Evolutionary conservation across 2,113 vertebrate species (phyloP), one percentile per base, ranked within the genome.

Genomic region (Misgurnus mizolepis): DNA sequence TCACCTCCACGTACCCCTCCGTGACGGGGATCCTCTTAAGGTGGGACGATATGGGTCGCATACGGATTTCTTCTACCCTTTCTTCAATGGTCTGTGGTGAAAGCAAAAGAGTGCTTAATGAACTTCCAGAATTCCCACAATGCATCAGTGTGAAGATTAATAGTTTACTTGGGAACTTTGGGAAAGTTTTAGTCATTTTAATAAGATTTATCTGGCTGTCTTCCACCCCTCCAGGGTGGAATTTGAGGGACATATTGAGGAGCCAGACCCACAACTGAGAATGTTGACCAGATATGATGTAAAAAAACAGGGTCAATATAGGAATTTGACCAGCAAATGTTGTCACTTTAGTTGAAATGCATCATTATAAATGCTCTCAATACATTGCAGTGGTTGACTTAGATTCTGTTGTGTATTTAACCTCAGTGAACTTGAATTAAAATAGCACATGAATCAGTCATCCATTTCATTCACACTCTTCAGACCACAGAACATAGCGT

Each of bases 1-100:
- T 98, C 80, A 99, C 94, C 88, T 99, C 97, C 89, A 98, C 91
- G 0, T 95, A 98, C 41, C 98, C 98, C 88, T 99, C 98, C 0
- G 94, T 97, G 86, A 98, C 92, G 0, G 97, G 97, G 10, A 94
- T 83, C 0, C 94, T 94, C 76, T 91, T 95, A 81, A 95, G 94
- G 62, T 94, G 95, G 45, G 95, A 94, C 3, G 96, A 95, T n/a
- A 97, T 94, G 55, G 96, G 90, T 0, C 96, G 91, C 87, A 99
- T 93, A 1, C 95, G 89, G 56, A 98, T 93, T 14, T 99, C 96
- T 81, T 99, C 96, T 86, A 99, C 96, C 78, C 95, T 95, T 83
- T 97, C 95, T 7, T 95, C 91, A 88, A 85, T 67, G 94, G 69
- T 83, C 91, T 94, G 95, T 39, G 72, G 39, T 18, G 41, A 62